These are phyloP conservation scores for Trachymyrmex cornetzi DNA, from an alignment of 1,140 invertebrate genomes.

Conservation along the genomic window DNA sequence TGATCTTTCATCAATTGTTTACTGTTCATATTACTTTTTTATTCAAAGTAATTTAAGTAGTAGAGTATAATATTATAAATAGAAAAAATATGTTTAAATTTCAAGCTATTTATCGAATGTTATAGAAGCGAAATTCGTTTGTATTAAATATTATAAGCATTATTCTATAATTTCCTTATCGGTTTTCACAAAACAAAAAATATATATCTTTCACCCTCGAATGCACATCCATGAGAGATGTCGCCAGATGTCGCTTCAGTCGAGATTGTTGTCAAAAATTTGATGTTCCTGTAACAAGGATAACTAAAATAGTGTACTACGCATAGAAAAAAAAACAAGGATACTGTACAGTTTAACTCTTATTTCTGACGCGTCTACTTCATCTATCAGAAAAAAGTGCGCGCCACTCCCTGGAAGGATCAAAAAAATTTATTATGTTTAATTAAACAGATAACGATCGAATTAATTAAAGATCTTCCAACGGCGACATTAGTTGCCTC, in stretches of 20 bases:
- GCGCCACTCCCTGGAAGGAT: background rate
- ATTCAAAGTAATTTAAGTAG: background rate
- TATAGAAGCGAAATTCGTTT: too few species aligned
- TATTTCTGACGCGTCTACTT: background rate
- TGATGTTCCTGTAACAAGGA: background rate
- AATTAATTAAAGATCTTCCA: constrained; percentile 26
- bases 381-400: background rate
- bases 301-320: background rate
- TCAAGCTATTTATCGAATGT: background rate
- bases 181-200: background rate
- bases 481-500: background rate
- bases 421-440: background rate
- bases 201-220: background rate
- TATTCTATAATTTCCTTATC: background rate
- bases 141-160: background rate
- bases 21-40: background rate
- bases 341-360: background rate
- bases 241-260: constrained; percentile 34
- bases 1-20: background rate
- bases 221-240: constrained; percentile 33
- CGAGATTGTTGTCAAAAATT: background rate
- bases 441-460: background rate
- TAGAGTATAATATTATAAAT: background rate
- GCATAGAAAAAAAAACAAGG: background rate
- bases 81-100: background rate